These are phyloP conservation scores for Dromius quadrimaculatus DNA, from an alignment of 2,888 invertebrate species.

Conservation along the genomic window DNA sequence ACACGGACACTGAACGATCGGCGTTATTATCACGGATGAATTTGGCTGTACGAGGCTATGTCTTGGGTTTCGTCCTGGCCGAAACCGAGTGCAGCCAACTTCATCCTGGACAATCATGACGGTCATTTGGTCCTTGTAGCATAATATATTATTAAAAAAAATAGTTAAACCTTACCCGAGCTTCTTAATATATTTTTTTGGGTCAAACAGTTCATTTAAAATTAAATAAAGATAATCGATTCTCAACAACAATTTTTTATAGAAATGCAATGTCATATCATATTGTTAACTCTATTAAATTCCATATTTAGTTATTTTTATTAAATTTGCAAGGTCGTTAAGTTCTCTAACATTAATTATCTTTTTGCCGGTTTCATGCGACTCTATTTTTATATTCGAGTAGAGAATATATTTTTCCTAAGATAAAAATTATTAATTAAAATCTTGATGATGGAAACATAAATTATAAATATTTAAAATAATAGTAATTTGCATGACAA, in stretches of 20 bases:
- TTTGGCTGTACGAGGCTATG: no score
- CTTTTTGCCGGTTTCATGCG: slow-evolving; percentile 8
- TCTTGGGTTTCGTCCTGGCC: no score
- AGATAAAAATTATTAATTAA: slow-evolving; percentile 9
- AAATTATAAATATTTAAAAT: slow-evolving; percentile 32
- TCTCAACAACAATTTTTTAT: background rate
- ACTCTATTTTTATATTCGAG: background rate
- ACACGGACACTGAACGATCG: no score
- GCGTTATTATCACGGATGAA: no score
- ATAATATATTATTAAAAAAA: no score
- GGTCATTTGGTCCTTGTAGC: no score
- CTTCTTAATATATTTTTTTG: no score
- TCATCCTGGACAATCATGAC: no score
- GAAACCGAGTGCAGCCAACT: no score
- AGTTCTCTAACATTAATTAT: slow-evolving; percentile 15
- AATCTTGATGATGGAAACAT: slow-evolving; percentile 21
- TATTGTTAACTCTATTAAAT: slow-evolving; percentile 10
- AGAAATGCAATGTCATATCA: background rate
- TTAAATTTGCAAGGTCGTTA: background rate
- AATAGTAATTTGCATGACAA: slow-evolving; percentile 26
- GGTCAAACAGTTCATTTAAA: no score
- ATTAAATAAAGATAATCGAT: no score
- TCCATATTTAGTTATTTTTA: slow-evolving; percentile 16
- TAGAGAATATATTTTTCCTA: slow-evolving; percentile 15
- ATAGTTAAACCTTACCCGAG: no score